Percentiles rank a stretch among this genome's conserved stretches.
These are phyloP conservation scores for Ahaetulla prasina DNA, from an alignment of 2,113 vertebrate genomes.

Conservation along the genomic window DNA sequence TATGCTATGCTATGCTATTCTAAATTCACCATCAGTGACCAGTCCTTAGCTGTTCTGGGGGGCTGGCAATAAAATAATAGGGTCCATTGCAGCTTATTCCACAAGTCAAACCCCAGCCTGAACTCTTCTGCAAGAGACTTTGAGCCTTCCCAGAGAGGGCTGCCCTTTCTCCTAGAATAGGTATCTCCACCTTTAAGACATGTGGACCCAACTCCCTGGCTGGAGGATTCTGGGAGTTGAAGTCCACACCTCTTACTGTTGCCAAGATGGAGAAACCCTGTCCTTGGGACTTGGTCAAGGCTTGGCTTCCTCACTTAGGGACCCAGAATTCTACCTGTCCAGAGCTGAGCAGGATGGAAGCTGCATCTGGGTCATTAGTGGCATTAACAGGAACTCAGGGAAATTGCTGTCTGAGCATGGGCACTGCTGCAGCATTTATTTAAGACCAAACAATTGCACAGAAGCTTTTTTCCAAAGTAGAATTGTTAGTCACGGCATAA, in stretches of 20 bases:
- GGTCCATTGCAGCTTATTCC: background rate
- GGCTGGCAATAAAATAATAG: background rate
- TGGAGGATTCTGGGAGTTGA: background rate
- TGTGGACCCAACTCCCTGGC: background rate
- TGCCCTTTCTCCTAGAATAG: background rate
- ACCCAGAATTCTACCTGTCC: background rate
- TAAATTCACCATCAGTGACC: background rate
- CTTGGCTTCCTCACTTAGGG: too few relatives aligned
- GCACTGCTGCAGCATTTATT: background rate
- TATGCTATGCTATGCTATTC: too few relatives aligned
- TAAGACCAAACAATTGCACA: background rate
- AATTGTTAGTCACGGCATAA: background rate
- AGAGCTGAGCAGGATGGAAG: background rate
- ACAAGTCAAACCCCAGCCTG: background rate
- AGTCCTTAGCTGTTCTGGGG: background rate
- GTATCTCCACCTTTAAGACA: background rate
- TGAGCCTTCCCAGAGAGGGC: background rate
- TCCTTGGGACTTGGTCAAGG: background rate
- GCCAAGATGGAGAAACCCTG: background rate
- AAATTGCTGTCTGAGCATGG: background rate
- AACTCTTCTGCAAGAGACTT: background rate
- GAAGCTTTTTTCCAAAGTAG: background rate
- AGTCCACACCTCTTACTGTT: background rate
- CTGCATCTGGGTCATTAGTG: background rate
- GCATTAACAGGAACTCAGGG: background rate